Percentiles rank a stretch among this genome's conserved stretches.
Conservation (phyloP, 2,113 vertebrate genomes). For the Scytalopus superciliaris region DNA sequence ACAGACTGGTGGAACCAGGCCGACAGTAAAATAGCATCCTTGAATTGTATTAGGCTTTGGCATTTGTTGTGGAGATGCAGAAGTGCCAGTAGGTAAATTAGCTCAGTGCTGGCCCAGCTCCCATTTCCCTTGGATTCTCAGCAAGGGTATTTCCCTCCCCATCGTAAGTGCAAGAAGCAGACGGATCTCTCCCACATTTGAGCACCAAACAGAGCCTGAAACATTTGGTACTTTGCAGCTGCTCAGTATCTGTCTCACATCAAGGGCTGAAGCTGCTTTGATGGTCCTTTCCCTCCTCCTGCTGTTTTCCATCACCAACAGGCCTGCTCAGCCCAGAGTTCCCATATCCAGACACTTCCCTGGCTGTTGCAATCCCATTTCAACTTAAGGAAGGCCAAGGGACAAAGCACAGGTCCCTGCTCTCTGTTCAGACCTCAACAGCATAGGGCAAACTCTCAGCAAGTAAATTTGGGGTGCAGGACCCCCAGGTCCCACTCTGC, state of each 20-base stretch:
- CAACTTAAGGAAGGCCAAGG: not conserved
- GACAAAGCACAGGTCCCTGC: not conserved
- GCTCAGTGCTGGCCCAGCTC: not conserved
- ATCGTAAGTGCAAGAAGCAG: not conserved
- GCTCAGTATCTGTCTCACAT: not conserved
- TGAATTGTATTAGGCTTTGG: slow-evolving; percentile 33
- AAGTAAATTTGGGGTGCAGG: not conserved
- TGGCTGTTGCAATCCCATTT: not conserved
- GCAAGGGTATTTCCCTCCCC: not conserved
- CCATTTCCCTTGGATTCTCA: not conserved
- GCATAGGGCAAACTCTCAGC: rapidly evolving
- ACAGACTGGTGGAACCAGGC: slow-evolving; percentile 40
- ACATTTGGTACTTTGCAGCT: not conserved
- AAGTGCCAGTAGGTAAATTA: slow-evolving; percentile 30
- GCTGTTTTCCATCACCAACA: not conserved
- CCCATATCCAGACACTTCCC: not conserved
- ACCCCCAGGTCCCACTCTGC: not conserved
- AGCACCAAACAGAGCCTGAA: not conserved
- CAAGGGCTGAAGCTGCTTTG: not conserved
- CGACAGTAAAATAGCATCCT: not conserved
- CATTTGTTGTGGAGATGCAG: slow-evolving; percentile 26
- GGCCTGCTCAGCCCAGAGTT: not conserved
- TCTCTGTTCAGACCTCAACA: not conserved
- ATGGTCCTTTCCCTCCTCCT: not conserved
- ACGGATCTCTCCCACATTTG: not conserved